Base-by-base conservation (phyloP, 2,888 invertebrate species). In the Norana najaformis region DNA sequence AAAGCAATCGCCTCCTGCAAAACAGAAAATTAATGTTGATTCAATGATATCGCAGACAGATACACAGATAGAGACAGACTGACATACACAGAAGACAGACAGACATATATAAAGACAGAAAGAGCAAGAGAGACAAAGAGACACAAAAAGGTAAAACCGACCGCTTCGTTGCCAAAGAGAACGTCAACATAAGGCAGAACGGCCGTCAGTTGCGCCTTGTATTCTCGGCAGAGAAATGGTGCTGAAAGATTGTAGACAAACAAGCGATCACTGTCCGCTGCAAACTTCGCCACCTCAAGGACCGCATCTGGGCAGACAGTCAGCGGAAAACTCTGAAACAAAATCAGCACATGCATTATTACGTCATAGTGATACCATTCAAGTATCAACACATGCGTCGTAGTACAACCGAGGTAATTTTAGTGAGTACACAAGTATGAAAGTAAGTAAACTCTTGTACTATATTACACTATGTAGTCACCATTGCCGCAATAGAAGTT, bases 161-260 rank as follows among this genome's bases (percentile, higher is more conserved):
- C 97, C 91, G 96, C 96, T 95, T 98, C 98, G 95, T 99, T 99
- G 89, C 99, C 98, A 94, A 99, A 98, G 14, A 99, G 95, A 91
- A 99, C 96, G 94, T 99, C 99, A 41, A 98, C 97, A 94, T 98
- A 99, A 0, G 98, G 98, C 94, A 99, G 94, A 37, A 97, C 96
- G 91, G 96, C 96, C 95, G 97, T 96, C 94, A 99, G 96, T 20
- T 97, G 97, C 89, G 97, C 96, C 94, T 97, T 97, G 95, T 96
- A 99, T 94, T 97, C 96, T 95, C 97, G 96, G 91, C 97, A 97
- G 69, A 99, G 96, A 95, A 99, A 99, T 16, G 98, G 98, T 88
- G 99, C 99, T 94, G 98, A 98, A 91, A 99, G 96, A 95, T 99
- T 99, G 97, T 99, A 97, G 92, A 96, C 95, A 95, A 99, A 98